Evolutionary conservation across 2,797 vertebrate genomes (phyloP).

Genomic region (Okamejei kenojei): DNA sequence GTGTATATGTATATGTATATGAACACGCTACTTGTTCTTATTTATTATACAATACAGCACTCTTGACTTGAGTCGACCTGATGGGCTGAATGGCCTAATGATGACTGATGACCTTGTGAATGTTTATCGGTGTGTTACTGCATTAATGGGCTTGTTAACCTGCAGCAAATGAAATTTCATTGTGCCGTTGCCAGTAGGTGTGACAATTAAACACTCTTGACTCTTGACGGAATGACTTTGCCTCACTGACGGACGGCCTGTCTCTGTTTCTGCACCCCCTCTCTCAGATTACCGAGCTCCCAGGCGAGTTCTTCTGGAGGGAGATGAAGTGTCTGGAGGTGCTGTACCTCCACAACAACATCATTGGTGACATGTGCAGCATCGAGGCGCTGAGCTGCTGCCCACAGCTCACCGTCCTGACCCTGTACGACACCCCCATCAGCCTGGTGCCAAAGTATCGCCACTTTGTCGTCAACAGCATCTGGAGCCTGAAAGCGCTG

Average conservation of each 20-base stretch:
- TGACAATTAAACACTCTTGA: too few species aligned
- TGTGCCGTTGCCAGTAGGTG: too few species aligned
- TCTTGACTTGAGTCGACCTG: too few species aligned
- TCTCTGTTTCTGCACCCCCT: background rate
- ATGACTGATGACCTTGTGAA: too few species aligned
- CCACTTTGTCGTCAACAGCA: slow-evolving; percentile 53
- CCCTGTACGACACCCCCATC: slow-evolving; percentile 57
- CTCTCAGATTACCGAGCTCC: slow-evolving; percentile 55
- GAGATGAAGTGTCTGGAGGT: slow-evolving; percentile 52
- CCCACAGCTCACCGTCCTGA: slow-evolving; percentile 52
- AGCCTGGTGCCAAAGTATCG: slow-evolving; percentile 58
- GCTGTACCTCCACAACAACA: slow-evolving; percentile 59
- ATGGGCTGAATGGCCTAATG: too few species aligned
- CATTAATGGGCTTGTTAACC: too few species aligned
- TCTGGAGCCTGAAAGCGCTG: slow-evolving; percentile 56
- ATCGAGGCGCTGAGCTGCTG: slow-evolving; percentile 53
- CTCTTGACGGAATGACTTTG: slow-evolving; percentile 12
- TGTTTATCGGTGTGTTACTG: too few species aligned
- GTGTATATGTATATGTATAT: too few species aligned
- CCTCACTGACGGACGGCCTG: background rate
- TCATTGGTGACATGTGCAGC: slow-evolving; percentile 48
- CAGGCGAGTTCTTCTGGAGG: slow-evolving; percentile 54
- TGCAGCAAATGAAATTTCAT: too few species aligned
- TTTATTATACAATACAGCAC: too few species aligned
- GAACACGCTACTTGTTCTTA: too few species aligned